Conservation (phyloP, 2,113 vertebrate species). For the Crotalus viridis region DNA sequence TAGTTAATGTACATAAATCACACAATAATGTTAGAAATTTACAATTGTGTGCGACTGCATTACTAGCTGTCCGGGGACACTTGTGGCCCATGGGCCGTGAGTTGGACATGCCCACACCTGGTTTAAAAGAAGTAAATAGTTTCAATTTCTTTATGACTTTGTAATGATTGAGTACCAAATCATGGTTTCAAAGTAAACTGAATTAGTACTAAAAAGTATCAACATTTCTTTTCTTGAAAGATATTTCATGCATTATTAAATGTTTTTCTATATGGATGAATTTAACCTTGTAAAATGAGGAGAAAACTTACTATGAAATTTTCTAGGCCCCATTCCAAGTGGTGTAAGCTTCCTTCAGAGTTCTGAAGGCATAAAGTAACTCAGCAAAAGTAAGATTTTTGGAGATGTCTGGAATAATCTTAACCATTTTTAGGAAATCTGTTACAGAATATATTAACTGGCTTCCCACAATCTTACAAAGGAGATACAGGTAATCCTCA, state of each 20-base stretch:
- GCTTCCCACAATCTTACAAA: background rate
- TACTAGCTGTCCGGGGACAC: background rate
- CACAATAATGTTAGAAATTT: background rate
- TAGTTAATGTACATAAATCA: too few relatives aligned
- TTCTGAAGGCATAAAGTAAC: background rate
- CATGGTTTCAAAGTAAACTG: background rate
- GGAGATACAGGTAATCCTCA: background rate
- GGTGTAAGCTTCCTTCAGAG: background rate
- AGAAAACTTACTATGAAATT: background rate
- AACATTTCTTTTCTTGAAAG: background rate
- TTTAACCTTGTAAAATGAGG: background rate
- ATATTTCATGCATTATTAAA: background rate
- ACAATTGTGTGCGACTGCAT: background rate
- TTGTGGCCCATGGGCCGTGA: background rate
- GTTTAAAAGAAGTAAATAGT: background rate
- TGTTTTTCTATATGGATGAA: background rate
- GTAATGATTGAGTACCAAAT: background rate
- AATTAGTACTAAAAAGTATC: background rate
- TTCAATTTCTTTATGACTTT: background rate
- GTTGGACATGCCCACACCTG: background rate
- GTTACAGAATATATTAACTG: background rate
- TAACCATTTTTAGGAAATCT: background rate
- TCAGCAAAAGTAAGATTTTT: background rate
- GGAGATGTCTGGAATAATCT: background rate
- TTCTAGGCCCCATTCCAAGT: background rate